Evolutionary conservation across 2,113 vertebrate genomes (phyloP).

Genomic region (Hepsetus odoe): DNA sequence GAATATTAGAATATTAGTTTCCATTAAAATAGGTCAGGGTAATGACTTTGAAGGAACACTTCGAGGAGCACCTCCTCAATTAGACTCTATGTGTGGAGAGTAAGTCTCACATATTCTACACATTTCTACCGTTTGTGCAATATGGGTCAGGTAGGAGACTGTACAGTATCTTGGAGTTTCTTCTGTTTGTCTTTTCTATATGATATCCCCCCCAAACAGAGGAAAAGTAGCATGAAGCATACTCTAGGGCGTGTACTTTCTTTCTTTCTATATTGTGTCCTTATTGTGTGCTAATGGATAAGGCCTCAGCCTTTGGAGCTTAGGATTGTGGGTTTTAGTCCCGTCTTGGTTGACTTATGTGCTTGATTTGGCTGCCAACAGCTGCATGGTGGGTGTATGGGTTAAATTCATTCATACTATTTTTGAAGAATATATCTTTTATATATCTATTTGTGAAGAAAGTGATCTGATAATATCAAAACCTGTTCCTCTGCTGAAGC

Average conservation of each 20-base stretch:
- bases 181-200: conserved; percentile 15
- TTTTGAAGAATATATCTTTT: too few relatives aligned
- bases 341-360: too few relatives aligned
- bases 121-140: conserved; percentile 29
- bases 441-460: too few relatives aligned
- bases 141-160: conserved; percentile 10
- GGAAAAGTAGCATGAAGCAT: background rate
- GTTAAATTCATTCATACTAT: too few relatives aligned
- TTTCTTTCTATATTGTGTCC: too few relatives aligned
- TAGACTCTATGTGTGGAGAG: conserved; percentile 38
- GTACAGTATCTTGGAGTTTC: conserved; percentile 31
- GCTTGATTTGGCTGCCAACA: too few relatives aligned
- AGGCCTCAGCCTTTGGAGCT: too few relatives aligned
- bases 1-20: conserved; percentile 55
- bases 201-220: background rate
- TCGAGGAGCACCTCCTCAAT: conserved; percentile 42
- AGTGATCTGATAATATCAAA: too few relatives aligned
- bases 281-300: too few relatives aligned
- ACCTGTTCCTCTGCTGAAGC: too few relatives aligned
- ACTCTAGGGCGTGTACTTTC: background rate
- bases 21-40: conserved; percentile 39
- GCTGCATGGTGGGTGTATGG: too few relatives aligned
- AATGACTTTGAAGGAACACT: conserved; percentile 44
- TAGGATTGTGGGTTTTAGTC: too few relatives aligned
- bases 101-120: conserved; percentile 29